Evolutionary conservation across 2,888 invertebrate genomes (phyloP).

Genomic region (Lasioglossum villosulum): DNA sequence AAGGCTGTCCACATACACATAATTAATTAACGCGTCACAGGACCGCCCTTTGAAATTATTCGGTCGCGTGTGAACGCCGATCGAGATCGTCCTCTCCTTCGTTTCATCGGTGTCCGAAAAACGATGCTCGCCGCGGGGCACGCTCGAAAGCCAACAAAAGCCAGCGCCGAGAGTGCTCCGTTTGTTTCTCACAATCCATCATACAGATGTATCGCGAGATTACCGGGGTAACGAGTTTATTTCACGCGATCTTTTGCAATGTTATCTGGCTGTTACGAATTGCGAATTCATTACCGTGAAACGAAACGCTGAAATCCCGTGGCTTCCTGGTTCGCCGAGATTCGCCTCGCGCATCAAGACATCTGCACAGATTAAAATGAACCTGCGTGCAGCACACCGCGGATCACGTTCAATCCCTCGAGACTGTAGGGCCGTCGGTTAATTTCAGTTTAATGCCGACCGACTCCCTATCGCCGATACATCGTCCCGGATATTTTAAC

Average conservation of each 20-base stretch:
- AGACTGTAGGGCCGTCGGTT: neutral
- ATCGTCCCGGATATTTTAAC: neutral
- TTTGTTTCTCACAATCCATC: conserved; percentile 14
- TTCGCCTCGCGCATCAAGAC: neutral
- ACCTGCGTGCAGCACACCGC: neutral
- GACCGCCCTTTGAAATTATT: conserved; percentile 38
- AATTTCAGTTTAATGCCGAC: conserved; percentile 3
- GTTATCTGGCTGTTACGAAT: conserved; percentile 16
- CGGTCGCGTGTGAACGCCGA: conserved; percentile 41
- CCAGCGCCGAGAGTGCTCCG: neutral
- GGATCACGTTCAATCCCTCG: neutral
- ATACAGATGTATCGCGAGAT: conserved; percentile 14
- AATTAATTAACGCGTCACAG: conserved; percentile 55
- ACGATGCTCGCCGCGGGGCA: neutral
- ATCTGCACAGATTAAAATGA: conserved; percentile 11
- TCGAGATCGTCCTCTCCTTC: neutral
- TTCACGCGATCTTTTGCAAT: conserved; percentile 24
- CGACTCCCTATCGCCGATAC: neutral
- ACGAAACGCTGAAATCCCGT: conserved; percentile 11
- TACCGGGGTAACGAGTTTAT: conserved; percentile 11
- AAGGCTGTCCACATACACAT: conserved; percentile 18
- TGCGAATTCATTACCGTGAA: conserved; percentile 28
- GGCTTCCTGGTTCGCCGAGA: neutral
- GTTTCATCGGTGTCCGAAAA: neutral
- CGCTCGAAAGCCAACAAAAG: neutral